These are phyloP conservation scores for Turnix velox DNA, from an alignment of 2,113 vertebrate genomes.

Conservation along the genomic window DNA sequence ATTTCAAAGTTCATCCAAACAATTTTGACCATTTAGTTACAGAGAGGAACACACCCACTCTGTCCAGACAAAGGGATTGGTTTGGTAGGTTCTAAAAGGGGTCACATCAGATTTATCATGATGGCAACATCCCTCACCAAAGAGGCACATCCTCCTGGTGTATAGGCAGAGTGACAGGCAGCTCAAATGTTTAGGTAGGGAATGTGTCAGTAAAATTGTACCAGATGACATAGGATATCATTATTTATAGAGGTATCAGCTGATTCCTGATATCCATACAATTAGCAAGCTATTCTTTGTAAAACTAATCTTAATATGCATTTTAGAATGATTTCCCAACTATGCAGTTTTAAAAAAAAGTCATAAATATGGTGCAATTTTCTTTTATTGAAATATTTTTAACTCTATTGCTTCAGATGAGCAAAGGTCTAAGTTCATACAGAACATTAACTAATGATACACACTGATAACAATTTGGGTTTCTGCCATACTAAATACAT, in stretches of 20 bases:
- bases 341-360: neutral
- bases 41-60: neutral
- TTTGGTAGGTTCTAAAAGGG: neutral
- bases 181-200: neutral
- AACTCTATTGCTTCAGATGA: neutral
- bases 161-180: neutral
- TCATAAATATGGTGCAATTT: neutral
- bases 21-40: neutral
- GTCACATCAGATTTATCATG: neutral
- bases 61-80: neutral
- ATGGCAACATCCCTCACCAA: neutral
- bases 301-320: neutral
- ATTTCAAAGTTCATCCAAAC: neutral
- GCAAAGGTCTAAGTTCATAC: neutral
- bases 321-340: neutral
- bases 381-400: neutral
- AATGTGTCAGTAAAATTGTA: rapidly evolving
- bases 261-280: neutral
- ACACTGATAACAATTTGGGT: neutral
- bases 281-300: neutral
- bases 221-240: neutral
- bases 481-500: neutral
- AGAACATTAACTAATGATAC: neutral
- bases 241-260: neutral
- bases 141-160: neutral